Evolutionary conservation across 2,797 vertebrate species (phyloP).

Genomic region (Gymnoscopelus microlampas): DNA sequence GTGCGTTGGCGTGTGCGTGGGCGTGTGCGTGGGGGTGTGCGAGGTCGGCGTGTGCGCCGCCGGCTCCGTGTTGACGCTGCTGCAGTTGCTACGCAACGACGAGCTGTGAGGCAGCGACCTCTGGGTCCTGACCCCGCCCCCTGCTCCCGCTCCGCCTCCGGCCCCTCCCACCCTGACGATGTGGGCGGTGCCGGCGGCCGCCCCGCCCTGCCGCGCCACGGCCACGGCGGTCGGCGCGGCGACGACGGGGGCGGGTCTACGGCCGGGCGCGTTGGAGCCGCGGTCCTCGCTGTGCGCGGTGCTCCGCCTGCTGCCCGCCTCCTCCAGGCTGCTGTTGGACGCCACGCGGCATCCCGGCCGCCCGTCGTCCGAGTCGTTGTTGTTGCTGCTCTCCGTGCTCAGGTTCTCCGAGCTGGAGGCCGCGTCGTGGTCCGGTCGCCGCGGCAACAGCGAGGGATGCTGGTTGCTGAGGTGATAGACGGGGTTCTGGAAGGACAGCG

Average conservation of each 20-base stretch:
- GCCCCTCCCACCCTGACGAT: constrained; percentile 85
- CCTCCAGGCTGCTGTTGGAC: constrained; percentile 91
- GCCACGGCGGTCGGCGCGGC: constrained; percentile 74
- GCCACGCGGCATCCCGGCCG: constrained; percentile 66
- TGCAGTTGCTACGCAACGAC: constrained; percentile 84
- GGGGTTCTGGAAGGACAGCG: constrained; percentile 95
- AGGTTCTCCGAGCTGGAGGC: constrained; percentile 93
- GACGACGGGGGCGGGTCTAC: constrained; percentile 26
- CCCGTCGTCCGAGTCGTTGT: constrained; percentile 85
- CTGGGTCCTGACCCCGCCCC: constrained; percentile 77
- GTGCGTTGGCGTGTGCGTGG: constrained; percentile 70
- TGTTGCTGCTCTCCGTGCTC: constrained; percentile 90
- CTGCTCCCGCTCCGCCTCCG: constrained; percentile 61
- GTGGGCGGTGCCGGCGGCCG: constrained; percentile 87
- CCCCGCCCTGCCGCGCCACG: constrained; percentile 85
- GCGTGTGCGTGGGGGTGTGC: background rate
- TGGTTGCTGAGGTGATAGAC: constrained; percentile 93
- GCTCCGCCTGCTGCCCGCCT: constrained; percentile 81
- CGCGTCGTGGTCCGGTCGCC: constrained; percentile 68
- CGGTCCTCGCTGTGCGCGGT: constrained; percentile 83
- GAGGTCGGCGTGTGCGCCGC: constrained; percentile 39
- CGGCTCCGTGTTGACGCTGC: constrained; percentile 84
- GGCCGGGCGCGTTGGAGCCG: constrained; percentile 69
- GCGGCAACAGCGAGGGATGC: constrained; percentile 54
- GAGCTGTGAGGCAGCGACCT: constrained; percentile 84